phyloP scores from a whole-genome alignment of 2,797 vertebrate species.

The Siniperca obscura region DNA sequence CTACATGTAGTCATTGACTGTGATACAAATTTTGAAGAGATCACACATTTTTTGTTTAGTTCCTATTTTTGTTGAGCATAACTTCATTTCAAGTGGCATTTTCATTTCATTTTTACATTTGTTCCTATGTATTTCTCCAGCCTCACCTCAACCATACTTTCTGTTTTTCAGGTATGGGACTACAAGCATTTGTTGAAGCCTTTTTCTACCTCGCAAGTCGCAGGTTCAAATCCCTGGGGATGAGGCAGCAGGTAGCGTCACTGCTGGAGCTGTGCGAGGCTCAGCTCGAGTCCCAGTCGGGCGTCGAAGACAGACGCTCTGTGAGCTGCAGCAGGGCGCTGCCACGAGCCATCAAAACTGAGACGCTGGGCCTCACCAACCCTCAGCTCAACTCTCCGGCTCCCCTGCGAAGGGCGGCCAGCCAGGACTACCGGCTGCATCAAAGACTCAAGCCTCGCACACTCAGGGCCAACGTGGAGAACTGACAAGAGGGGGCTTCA shows the following conservation, averaged over 20 bases:
- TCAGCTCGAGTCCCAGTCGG: conserved; percentile 83
- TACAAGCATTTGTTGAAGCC: conserved; percentile 94
- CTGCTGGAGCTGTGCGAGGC: conserved; percentile 91
- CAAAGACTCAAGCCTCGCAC: conserved; percentile 72
- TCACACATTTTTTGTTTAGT: too few relatives aligned
- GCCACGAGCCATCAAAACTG: conserved; percentile 56
- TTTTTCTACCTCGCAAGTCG: conserved; percentile 91
- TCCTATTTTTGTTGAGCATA: neutral
- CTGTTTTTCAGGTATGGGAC: conserved; percentile 89
- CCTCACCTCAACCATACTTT: neutral
- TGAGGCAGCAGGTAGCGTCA: conserved; percentile 87
- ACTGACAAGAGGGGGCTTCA: conserved; percentile 67
- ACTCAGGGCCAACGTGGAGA: conserved; percentile 79
- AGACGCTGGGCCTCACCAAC: conserved; percentile 40
- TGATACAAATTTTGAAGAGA: too few relatives aligned
- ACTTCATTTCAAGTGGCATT: neutral
- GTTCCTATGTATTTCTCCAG: neutral
- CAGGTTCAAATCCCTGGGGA: conserved; percentile 87
- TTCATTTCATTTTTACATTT: neutral
- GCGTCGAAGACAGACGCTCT: conserved; percentile 84
- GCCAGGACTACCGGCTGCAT: conserved; percentile 73
- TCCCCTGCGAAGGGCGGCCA: conserved; percentile 55
- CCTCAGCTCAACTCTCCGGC: conserved; percentile 57
- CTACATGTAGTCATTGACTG: too few relatives aligned
- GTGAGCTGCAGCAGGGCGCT: conserved; percentile 78